Percentiles rank a stretch among this genome's conserved stretches.
Conservation (phyloP, 2,113 vertebrate genomes). For the Eira barbara region DNA sequence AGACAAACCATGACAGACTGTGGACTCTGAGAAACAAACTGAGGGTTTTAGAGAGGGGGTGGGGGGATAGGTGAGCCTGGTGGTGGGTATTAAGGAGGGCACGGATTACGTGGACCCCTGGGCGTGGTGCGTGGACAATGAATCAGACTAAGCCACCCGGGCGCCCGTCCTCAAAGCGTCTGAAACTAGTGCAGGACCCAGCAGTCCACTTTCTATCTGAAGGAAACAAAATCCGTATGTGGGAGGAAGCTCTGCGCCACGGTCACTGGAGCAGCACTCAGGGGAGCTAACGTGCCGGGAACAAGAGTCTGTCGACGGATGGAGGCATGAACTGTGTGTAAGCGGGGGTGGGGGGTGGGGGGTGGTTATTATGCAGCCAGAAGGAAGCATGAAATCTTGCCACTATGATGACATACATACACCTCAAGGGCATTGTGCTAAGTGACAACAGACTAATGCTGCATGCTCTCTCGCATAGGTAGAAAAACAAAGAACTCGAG, state of each 20-base stretch:
- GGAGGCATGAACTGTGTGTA: neutral
- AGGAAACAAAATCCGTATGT: no score
- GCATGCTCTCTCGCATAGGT: neutral
- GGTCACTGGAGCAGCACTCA: neutral
- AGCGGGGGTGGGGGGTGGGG: accelerated
- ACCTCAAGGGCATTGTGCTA: neutral
- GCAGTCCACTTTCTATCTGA: neutral
- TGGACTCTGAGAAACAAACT: no score
- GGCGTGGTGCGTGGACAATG: no score
- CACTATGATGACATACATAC: neutral
- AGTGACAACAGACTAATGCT: neutral
- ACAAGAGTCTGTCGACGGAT: neutral
- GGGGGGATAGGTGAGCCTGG: no score
- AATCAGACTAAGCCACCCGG: no score
- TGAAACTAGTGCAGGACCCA: neutral
- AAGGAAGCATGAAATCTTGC: neutral
- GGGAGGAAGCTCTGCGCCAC: neutral
- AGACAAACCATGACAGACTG: no score
- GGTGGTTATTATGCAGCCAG: neutral
- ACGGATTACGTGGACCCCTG: no score
- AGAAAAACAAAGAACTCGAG: neutral
- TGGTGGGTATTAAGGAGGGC: no score
- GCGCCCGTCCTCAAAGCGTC: no score
- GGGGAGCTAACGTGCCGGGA: no score
- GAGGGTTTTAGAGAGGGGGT: no score